Percentiles rank a stretch among this genome's conserved stretches.
These are phyloP conservation scores for Pagetopsis macropterus DNA, from an alignment of 2,797 vertebrate species.

Conservation along the genomic window DNA sequence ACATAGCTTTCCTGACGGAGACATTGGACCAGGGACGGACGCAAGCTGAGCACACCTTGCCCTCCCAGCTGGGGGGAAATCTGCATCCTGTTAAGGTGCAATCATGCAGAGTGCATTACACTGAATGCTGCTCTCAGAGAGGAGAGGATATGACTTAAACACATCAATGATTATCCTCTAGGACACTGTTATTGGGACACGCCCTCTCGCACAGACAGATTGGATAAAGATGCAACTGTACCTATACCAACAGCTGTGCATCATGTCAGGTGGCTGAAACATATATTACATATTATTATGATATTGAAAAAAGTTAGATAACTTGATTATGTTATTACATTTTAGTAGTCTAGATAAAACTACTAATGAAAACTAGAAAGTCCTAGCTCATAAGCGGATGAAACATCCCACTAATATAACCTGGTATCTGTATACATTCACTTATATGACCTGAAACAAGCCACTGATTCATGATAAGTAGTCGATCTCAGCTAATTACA, in stretches of 20 bases:
- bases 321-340: background rate
- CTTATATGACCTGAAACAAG: background rate
- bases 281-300: too few species aligned
- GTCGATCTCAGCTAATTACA: background rate
- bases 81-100: conserved; percentile 89
- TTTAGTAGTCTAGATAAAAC: background rate
- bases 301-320: background rate
- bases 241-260: background rate
- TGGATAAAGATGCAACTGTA: background rate
- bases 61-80: conserved; percentile 80
- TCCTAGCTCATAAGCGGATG: background rate
- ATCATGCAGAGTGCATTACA: background rate
- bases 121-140: background rate
- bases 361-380: background rate
- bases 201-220: background rate
- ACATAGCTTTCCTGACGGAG: conserved; percentile 89
- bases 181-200: background rate
- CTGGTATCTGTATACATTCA: background rate
- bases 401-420: background rate
- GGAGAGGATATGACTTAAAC: background rate
- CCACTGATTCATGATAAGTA: background rate
- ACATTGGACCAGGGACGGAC: conserved; percentile 80
- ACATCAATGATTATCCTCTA: background rate
- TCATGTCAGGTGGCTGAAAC: background rate
- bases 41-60: conserved; percentile 61